Conservation (phyloP, 2,888 invertebrate genomes). For the Megalurothrips usitatus region DNA sequence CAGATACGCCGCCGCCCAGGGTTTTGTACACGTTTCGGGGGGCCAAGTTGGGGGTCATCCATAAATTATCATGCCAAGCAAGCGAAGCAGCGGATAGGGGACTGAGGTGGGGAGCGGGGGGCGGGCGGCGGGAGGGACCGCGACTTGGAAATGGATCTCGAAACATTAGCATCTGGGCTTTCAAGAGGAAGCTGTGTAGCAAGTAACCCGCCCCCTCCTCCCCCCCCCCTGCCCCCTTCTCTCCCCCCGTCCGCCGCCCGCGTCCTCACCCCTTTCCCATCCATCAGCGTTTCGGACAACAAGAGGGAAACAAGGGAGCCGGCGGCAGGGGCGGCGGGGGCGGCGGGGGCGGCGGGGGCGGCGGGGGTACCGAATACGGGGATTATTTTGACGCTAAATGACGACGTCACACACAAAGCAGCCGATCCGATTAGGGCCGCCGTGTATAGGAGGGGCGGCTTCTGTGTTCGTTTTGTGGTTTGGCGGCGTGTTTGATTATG, state of each 20-base stretch:
- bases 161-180: slow-evolving; percentile 24
- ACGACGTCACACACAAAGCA: background rate
- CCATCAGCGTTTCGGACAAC: background rate
- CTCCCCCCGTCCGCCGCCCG: background rate
- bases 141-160: slow-evolving; percentile 19
- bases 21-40: no score
- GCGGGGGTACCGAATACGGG: background rate
- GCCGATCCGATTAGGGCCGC: background rate
- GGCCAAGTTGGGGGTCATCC: background rate
- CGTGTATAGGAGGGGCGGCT: background rate
- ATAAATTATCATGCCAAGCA: slow-evolving; percentile 23
- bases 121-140: background rate
- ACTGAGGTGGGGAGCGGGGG: background rate
- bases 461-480: background rate
- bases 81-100: background rate
- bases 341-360: background rate
- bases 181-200: slow-evolving; percentile 17
- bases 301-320: background rate
- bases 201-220: background rate
- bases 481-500: background rate
- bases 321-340: background rate
- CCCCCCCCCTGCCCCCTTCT: background rate
- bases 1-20: background rate
- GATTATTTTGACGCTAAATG: slow-evolving; percentile 20
- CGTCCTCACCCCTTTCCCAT: background rate